Base-by-base conservation (phyloP, 2,113 vertebrate species). In the Elgaria multicarinata region DNA sequence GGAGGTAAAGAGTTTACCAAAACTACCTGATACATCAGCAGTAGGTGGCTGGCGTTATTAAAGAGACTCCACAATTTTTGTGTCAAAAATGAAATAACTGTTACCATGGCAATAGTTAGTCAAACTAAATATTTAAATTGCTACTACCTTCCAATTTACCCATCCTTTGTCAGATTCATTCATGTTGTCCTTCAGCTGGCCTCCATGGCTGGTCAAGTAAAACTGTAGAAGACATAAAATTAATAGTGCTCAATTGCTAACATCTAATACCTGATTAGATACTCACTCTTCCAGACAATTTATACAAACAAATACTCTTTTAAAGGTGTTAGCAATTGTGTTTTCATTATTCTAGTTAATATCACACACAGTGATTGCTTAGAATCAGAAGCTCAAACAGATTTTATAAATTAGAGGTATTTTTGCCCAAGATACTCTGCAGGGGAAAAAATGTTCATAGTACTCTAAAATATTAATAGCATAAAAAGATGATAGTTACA, bases 161-260 rank as follows among this genome's bases (percentile, higher is more conserved):
- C 98, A 99, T 94, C 99, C 99, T 97, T 98, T 98, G 96, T 99
- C 98, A 90, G 98, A 98, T 92, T 98, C 98, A 18, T 99, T 98
- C 99, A 99, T 98, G 95, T 98, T 98, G 94, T 97, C 97, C 92
- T 98, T 99, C 95, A 99, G 89, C 93, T 99, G 98, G 58, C 98
- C 99, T 3, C 98, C 98, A 1, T 99, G 98, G 87, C 99, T 99
- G 2, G 99, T 99, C 86, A 99, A 96, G 90, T 98, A 98, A 94
- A 99, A 98, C 99, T 99, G 95, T 0, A 42, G 91, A 85, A 87
- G 90, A 42, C 53, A 87, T 92, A 44, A 86, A 93, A 81, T 9
- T 44, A 9, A 89, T 66, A 66, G 6, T 67, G 75, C 53, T 80
- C 81, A 91, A 91, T 71, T 77, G 0, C 87, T 85, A 92, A 62